phyloP scores from a whole-genome alignment of 1,140 invertebrate genomes.

The Drosophila baimaii region DNA sequence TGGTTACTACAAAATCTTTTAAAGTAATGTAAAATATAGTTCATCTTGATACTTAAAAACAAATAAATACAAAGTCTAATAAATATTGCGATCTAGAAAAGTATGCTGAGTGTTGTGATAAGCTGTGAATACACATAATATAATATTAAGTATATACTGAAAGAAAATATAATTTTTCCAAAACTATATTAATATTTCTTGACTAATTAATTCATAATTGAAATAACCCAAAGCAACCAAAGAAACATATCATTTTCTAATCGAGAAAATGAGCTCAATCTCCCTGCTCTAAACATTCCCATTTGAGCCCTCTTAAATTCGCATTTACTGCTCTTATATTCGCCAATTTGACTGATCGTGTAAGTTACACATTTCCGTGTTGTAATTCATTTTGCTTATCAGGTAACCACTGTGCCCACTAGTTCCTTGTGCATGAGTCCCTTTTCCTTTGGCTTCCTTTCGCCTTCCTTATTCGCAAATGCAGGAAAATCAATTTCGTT shows the following conservation, averaged over 20 bases:
- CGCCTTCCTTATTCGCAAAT: conserved; percentile 52
- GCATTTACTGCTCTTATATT: conserved; percentile 5
- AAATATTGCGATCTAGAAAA: too few species aligned
- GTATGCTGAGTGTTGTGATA: too few species aligned
- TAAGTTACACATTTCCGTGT: conserved; percentile 48
- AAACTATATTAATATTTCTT: not conserved
- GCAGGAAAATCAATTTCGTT: conserved; percentile 84
- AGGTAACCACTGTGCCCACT: conserved; percentile 48
- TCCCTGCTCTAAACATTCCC: not conserved
- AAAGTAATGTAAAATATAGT: not conserved
- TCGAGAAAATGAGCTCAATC: not conserved
- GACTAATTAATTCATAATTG: not conserved
- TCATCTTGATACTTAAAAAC: not conserved
- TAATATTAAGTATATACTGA: too few species aligned
- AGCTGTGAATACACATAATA: too few species aligned
- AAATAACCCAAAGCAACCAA: too few species aligned
- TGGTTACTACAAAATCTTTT: not conserved
- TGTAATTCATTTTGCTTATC: conserved; percentile 44
- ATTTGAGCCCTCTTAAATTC: conserved; percentile 5
- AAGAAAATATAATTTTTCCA: not conserved
- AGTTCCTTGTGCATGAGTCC: conserved; percentile 26
- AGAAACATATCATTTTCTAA: too few species aligned
- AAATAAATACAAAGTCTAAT: not conserved
- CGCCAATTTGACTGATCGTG: conserved; percentile 37
- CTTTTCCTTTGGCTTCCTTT: conserved; percentile 20